Evolutionary conservation across 2,797 vertebrate genomes (phyloP).

Genomic region (Hyperoplus lanceolatus): DNA sequence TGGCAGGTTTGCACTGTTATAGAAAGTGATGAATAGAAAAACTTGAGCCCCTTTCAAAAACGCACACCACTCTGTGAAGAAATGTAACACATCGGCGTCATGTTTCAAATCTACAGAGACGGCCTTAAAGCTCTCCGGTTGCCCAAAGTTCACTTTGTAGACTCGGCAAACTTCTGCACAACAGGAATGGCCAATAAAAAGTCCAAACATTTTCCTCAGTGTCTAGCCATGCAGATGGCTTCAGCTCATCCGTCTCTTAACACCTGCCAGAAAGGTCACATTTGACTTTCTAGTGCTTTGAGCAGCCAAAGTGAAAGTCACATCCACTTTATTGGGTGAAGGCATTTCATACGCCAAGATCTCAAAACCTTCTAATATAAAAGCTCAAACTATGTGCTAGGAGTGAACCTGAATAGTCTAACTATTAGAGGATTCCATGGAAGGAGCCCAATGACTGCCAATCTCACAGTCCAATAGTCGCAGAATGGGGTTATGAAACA

Average conservation of each 20-base stretch:
- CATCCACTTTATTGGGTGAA: not conserved
- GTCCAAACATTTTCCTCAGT: not conserved
- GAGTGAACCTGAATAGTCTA: no score
- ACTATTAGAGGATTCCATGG: no score
- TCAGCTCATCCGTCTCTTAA: not conserved
- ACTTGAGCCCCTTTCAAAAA: not conserved
- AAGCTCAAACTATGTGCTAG: not conserved
- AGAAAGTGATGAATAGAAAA: not conserved
- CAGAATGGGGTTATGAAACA: no score
- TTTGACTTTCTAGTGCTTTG: not conserved
- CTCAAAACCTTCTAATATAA: not conserved
- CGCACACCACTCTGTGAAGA: constrained; percentile 2
- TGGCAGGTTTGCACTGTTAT: not conserved
- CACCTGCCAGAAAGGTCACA: not conserved
- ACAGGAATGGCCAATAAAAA: not conserved
- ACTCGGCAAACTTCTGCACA: not conserved
- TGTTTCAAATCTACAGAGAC: not conserved
- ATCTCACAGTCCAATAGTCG: no score
- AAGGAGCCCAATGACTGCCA: no score
- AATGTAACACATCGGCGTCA: constrained; percentile 36
- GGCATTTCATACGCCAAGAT: not conserved
- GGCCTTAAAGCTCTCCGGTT: not conserved
- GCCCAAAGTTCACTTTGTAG: not conserved
- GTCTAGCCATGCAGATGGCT: not conserved
- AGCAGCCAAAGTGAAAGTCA: not conserved